Evolutionary conservation across 2,797 vertebrate species (phyloP), one percentile per base, ranked within the genome.

Genomic region (Heliangelus exortis): DNA sequence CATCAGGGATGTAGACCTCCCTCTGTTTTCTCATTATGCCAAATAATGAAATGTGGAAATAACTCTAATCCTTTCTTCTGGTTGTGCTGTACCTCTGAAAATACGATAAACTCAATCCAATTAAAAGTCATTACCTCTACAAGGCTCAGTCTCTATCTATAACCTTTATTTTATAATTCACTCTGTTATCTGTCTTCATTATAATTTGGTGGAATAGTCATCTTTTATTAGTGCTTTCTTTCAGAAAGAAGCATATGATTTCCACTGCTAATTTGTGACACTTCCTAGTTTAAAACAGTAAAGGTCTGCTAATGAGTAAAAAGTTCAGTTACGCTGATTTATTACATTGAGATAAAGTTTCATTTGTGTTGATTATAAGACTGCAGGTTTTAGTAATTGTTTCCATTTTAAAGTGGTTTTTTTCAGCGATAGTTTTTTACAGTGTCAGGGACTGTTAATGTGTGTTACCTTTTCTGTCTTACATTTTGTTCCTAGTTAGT

Each of bases 101-200:
- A 98, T 97, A 98, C 94, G 98, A 98, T 98, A 98, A 98, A 98
- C 98, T 98, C 98, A 98, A 98, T 98, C 98, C 98, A 98, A 98
- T 98, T 98, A 98, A 98, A 98, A 98, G 97, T 97, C 97, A 97
- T 98, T 98, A 98, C 97, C 94, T 97, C 95, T 92, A 93, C 96
- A 96, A 97, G 96, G 96, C 96, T 97, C 72, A 76, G 97, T 96
- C 94, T 89, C 93, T 95, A 96, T 97, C 97, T 97, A 63, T 96
- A 97, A 97, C 96, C 84, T 97, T 97, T 97, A 97, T 98, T 97
- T 98, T 94, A 95, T 95, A 96, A 96, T 97, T 94, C 92, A 96
- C 94, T 97, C 81, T 72, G 90, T 97, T 97, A 98, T 97, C 97
- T 97, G 93, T 92, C 96, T 98, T 97, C 89, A 97, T 97, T 96